Conservation (phyloP, 1,140 invertebrate species). For the Hyles euphorbiae region DNA sequence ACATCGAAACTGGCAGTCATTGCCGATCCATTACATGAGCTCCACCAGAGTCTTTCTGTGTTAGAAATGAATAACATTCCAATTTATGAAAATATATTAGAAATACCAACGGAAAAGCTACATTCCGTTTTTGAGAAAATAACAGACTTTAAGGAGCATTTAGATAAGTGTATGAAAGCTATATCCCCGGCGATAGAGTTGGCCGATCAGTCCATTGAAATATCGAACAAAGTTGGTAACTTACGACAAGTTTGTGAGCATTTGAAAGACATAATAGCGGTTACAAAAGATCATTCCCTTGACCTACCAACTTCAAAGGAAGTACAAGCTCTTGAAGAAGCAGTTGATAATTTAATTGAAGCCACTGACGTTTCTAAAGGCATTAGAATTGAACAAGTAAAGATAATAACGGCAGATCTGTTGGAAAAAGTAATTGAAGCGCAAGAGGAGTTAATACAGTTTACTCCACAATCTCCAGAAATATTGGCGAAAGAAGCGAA, state of each 20-base stretch:
- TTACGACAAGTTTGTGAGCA: slow-evolving; percentile 37
- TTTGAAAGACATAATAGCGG: slow-evolving; percentile 33
- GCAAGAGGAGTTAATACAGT: slow-evolving; percentile 45
- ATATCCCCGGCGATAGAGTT: slow-evolving; percentile 39
- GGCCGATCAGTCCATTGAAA: slow-evolving; percentile 36
- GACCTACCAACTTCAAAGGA: slow-evolving; percentile 16
- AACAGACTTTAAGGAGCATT: slow-evolving; percentile 42
- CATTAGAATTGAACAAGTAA: slow-evolving; percentile 39
- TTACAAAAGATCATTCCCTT: slow-evolving; percentile 11
- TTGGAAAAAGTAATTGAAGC: slow-evolving; percentile 31
- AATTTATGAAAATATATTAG: slow-evolving; percentile 47
- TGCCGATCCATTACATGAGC: slow-evolving; percentile 64
- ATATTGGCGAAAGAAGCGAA: slow-evolving; percentile 35
- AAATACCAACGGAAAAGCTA: slow-evolving; percentile 45
- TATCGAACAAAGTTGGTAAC: slow-evolving; percentile 38
- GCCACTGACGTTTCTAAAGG: slow-evolving; percentile 31
- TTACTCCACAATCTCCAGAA: slow-evolving; percentile 26
- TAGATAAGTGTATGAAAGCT: slow-evolving; percentile 41
- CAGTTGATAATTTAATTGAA: slow-evolving; percentile 33
- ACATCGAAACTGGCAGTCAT: slow-evolving; percentile 44
- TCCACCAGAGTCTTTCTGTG: slow-evolving; percentile 51
- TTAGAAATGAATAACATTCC: slow-evolving; percentile 53
- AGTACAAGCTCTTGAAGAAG: slow-evolving; percentile 25
- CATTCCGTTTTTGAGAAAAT: slow-evolving; percentile 38
- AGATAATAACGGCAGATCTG: slow-evolving; percentile 38